Evolutionary conservation across 2,797 vertebrate genomes (phyloP), one percentile per base, ranked within the genome.

Genomic region (Tolypeutes matacus): DNA sequence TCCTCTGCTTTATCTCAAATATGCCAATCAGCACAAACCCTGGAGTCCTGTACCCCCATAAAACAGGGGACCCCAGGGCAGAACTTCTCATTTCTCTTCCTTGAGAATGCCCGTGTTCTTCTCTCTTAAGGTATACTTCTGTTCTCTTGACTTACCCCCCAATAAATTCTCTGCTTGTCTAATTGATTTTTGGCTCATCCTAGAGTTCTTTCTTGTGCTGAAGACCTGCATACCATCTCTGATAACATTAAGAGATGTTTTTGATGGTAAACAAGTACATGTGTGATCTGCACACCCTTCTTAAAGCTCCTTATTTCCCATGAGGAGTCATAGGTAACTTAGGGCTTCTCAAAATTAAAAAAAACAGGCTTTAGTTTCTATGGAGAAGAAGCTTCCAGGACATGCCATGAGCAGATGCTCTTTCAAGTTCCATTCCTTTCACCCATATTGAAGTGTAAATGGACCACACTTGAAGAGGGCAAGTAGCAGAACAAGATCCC

Each of bases 331-430:
- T 56, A 81, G 9, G 17, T 25, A 53, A 69, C 31, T 86, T 21
- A 39, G 69, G 51, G 64, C 31, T 93, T 93, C 94, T 69, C 9
- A 46, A 46, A 46, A 46, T 5, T 5, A 46, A 46, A 46, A 81
- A 85, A 94, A 96, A 89, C 8, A 65, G 14, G 62, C 12, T 86
- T 76, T 77, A 13, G 17, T 82, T 87, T 96, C 94, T 62, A 3
- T 62, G 46, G 39, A 91, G 51, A 27, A 97, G 69, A 95, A 84
- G 75, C 29, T 89, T 94, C 51, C 42, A 82, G 83, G 60, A 65
- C 25, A 17, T 69, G 27, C 62, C 23, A 49, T 42, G 42, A 89
- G 27, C 34, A 83, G 70, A 77, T 49, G 29, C 9, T 78, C 56
- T 90, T 84, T 96, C 80, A 65, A 93, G 62, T 14, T 58, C 27